These are phyloP conservation scores for Podarcis muralis DNA, from an alignment of 2,113 vertebrate genomes.

Conservation along the genomic window DNA sequence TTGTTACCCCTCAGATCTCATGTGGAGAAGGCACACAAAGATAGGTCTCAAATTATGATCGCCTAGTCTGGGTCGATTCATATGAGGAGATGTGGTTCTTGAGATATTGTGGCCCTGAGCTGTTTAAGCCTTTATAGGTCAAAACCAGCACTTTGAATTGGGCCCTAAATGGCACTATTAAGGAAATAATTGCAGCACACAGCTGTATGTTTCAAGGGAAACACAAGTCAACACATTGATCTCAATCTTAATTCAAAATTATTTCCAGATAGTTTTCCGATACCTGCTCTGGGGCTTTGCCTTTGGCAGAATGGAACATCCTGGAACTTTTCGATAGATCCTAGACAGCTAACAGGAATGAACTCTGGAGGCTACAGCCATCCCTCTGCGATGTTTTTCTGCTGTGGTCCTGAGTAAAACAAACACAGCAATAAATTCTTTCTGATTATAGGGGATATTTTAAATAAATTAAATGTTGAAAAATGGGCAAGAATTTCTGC, in stretches of 20 bases:
- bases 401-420: slow-evolving; percentile 17
- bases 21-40: too few species aligned
- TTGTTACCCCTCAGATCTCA: too few species aligned
- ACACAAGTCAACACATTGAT: not conserved
- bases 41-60: too few species aligned
- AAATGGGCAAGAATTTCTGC: slow-evolving; percentile 27
- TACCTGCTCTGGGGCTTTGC: not conserved
- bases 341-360: not conserved
- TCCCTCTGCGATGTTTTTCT: not conserved
- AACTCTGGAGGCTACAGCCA: not conserved
- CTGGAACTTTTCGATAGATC: not conserved
- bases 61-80: too few species aligned
- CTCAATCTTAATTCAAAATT: not conserved
- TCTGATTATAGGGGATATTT: slow-evolving; percentile 6
- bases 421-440: slow-evolving; percentile 32
- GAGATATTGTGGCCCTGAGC: too few species aligned
- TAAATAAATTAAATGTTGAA: slow-evolving; percentile 40
- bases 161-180: not conserved
- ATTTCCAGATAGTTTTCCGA: not conserved
- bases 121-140: too few species aligned
- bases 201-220: not conserved
- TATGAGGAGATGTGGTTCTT: too few species aligned
- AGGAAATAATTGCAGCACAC: not conserved
- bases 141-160: too few species aligned
- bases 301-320: not conserved